Percentiles rank a stretch among this genome's conserved stretches.
Evolutionary conservation across 2,113 vertebrate species (phyloP).

Genomic region (Setophaga petechia): DNA sequence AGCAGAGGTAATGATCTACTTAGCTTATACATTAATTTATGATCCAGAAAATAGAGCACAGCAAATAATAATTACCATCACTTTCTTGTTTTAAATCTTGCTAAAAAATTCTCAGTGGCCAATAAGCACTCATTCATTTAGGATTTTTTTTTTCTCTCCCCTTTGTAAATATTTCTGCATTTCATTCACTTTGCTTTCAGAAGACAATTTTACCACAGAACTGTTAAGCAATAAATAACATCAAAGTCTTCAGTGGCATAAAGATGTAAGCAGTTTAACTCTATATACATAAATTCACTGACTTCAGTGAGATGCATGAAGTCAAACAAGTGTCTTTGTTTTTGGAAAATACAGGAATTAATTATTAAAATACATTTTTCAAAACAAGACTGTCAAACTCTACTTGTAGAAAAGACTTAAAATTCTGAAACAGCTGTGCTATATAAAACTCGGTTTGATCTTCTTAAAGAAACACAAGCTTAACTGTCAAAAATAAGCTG

Average conservation of each 20-base stretch:
- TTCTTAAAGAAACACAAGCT: neutral
- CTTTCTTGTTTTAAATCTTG: neutral
- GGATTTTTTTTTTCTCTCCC: neutral
- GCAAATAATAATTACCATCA: conserved; percentile 15
- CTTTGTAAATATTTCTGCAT: neutral
- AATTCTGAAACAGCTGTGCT: conserved; percentile 28
- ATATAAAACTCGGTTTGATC: conserved; percentile 26
- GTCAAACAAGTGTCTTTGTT: neutral
- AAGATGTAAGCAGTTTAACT: conserved; percentile 27
- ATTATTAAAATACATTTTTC: conserved; percentile 60
- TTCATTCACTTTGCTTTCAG: neutral
- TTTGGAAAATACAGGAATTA: conserved; percentile 3
- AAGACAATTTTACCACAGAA: conserved; percentile 5
- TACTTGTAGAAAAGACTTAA: conserved; percentile 30
- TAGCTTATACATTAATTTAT: neutral
- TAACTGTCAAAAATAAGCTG: neutral
- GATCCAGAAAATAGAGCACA: neutral
- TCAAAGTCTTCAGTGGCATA: neutral
- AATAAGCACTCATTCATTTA: neutral
- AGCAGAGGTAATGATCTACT: conserved; percentile 32
- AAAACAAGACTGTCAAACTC: conserved; percentile 35
- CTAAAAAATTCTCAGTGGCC: neutral
- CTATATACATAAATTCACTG: neutral
- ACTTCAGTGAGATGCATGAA: neutral
- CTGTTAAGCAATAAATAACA: neutral